Evolutionary conservation across 2,797 vertebrate genomes (phyloP).

Genomic region (Phalanger gymnotis): DNA sequence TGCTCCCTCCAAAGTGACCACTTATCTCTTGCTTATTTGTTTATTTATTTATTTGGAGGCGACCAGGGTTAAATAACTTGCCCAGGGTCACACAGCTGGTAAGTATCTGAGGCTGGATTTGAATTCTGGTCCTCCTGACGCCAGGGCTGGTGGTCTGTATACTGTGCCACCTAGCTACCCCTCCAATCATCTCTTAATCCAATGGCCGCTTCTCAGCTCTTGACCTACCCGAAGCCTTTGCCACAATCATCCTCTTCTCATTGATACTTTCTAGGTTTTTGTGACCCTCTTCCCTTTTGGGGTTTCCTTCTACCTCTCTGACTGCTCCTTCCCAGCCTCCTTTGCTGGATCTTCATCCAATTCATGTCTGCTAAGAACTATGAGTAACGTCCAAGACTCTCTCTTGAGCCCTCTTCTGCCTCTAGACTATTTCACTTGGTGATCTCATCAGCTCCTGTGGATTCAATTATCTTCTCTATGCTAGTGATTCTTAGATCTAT

Average conservation of each 20-base stretch:
- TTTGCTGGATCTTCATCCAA: background rate
- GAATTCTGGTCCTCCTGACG: background rate
- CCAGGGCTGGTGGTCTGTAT: background rate
- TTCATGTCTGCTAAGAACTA: background rate
- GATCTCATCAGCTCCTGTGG: background rate
- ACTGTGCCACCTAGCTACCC: no score
- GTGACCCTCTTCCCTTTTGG: background rate
- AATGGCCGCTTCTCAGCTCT: background rate
- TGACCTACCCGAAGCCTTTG: background rate
- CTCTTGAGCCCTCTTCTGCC: background rate
- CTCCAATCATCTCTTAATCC: background rate
- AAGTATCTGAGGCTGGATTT: background rate
- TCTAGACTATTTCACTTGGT: background rate
- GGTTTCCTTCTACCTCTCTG: background rate
- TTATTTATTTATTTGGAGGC: background rate
- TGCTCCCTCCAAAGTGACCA: background rate
- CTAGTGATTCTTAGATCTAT: background rate
- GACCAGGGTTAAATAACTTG: background rate
- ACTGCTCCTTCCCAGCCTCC: background rate
- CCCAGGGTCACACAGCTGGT: background rate
- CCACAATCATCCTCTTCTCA: background rate
- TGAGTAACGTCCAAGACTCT: background rate
- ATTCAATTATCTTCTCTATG: background rate
- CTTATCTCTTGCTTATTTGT: background rate
- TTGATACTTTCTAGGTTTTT: background rate